Evolutionary conservation across 2,888 invertebrate species (phyloP), one percentile per base, ranked within the genome.

Genomic region (Drosophila phalerata): DNA sequence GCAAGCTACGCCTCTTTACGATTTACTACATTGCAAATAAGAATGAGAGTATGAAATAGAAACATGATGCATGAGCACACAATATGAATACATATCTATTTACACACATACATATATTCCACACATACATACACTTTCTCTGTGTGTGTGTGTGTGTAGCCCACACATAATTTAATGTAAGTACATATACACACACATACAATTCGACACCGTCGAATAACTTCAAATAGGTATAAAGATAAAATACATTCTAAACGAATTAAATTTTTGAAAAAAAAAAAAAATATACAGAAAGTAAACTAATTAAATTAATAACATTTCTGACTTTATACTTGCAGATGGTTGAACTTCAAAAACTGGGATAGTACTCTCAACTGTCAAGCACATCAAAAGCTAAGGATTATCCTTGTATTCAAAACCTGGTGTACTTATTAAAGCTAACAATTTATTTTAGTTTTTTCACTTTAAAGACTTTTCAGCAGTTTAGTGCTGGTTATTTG

Each of bases 41-140:
- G 57, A 53, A 60, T 49, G 60, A 57, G 51, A 34, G 68, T 55
- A 66, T 60, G 66, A 69, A 69, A 60, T 58, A 49, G 66, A 69
- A 66, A 66, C 66, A 66, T 69, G 58, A 66, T 69, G 67, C 67
- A 69, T 69, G 58, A 69, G 58, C 66, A 66, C 55, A 66, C 64
- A 66, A 69, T 65, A 53, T 65, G 49, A 65, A 69, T 65, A 55
- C 62, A 55, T 55, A 47, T 42, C 42, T 38, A 40, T 38, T 13
- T 22, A 34, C 40, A 32, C 15, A 38, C 47, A 47, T 13, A 45
- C 55, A 40, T 10, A 57, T 17, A 8, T 3, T 9, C 3, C 28
- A 47, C 19, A 38, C 37, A 38, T 6, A 17, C 40, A 17, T 3
- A 40, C 28, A 5, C 17, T 1, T 5, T 9, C 8, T 17, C 5